A percentile compares a stretch with the other conserved stretches of the same genome.
phyloP scores from a whole-genome alignment of 2,113 vertebrate genomes.

The Silurus meridionalis region DNA sequence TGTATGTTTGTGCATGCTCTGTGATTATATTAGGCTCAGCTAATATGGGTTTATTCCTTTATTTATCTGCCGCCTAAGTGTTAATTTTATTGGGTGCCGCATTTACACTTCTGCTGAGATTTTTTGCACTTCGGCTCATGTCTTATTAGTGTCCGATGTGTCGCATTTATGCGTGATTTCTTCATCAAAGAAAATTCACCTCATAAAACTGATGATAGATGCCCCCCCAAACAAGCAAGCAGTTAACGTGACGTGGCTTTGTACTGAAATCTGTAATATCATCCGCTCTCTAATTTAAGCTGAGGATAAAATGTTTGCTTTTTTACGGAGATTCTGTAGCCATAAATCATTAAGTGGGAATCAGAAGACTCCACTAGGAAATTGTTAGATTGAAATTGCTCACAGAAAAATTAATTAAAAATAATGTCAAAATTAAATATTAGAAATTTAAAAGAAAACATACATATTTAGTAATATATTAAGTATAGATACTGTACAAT shows the following conservation, averaged over 20 bases:
- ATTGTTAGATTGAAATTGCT: no score
- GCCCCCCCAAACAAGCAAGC: background rate
- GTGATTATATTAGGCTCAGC: background rate
- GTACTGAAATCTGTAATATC: background rate
- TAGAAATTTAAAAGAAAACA: no score
- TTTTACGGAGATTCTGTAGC: background rate
- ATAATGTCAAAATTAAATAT: no score
- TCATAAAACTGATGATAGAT: background rate
- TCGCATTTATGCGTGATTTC: background rate
- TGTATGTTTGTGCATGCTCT: background rate
- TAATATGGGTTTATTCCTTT: background rate
- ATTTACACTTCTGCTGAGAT: background rate
- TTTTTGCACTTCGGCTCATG: background rate
- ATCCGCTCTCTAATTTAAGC: background rate
- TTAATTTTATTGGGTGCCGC: background rate
- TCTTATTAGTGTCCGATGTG: constrained; percentile 13
- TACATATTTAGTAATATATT: no score
- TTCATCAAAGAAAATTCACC: background rate
- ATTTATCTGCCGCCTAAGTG: background rate
- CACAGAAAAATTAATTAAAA: no score
- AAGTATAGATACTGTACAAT: no score
- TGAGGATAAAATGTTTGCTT: background rate
- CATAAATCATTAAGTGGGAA: no score
- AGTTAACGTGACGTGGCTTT: background rate
- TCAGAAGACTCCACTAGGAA: no score